phyloP scores from a whole-genome alignment of 1,140 invertebrate species.

The Rhagoletis zephyria region DNA sequence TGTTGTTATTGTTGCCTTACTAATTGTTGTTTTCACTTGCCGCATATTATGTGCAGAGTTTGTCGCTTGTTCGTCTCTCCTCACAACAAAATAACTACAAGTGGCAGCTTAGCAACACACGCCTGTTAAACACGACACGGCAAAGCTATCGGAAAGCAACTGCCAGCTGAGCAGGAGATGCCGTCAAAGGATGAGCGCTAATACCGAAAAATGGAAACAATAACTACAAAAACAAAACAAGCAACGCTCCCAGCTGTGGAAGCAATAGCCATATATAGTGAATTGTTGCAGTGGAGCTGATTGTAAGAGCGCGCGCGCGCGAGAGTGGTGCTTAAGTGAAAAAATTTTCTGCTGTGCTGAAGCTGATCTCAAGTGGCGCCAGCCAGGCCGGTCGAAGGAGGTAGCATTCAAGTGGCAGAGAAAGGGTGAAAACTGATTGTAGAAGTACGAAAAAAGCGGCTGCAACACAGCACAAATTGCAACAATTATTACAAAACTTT shows the following conservation, averaged over 20 bases:
- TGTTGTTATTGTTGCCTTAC: not conserved
- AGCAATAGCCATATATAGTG: slow-evolving; percentile 16
- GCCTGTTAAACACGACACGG: not conserved
- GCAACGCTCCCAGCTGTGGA: not conserved
- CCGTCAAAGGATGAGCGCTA: slow-evolving; percentile 31
- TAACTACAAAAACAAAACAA: slow-evolving; percentile 32
- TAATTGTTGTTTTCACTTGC: slow-evolving; percentile 28
- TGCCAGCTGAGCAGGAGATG: not conserved
- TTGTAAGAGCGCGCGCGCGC: not conserved
- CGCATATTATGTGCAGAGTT: not conserved
- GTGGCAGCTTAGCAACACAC: not conserved
- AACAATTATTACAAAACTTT: slow-evolving; percentile 47
- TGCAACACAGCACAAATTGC: slow-evolving; percentile 19
- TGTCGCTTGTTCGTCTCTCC: not conserved
- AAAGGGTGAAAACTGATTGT: not conserved
- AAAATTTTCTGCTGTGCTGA: slow-evolving; percentile 26
- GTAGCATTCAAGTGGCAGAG: not conserved
- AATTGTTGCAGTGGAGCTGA: not conserved
- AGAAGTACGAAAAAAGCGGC: not conserved
- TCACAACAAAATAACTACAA: not conserved
- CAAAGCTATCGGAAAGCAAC: not conserved
- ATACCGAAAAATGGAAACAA: slow-evolving; percentile 44
- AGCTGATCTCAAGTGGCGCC: slow-evolving; percentile 10
- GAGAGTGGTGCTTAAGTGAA: slow-evolving; percentile 36
- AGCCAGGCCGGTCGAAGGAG: not conserved